A percentile compares a stretch with the other conserved stretches of the same genome.
These are phyloP conservation scores for Sitta carolinensis DNA, from an alignment of 2,797 vertebrate species.

Conservation along the genomic window DNA sequence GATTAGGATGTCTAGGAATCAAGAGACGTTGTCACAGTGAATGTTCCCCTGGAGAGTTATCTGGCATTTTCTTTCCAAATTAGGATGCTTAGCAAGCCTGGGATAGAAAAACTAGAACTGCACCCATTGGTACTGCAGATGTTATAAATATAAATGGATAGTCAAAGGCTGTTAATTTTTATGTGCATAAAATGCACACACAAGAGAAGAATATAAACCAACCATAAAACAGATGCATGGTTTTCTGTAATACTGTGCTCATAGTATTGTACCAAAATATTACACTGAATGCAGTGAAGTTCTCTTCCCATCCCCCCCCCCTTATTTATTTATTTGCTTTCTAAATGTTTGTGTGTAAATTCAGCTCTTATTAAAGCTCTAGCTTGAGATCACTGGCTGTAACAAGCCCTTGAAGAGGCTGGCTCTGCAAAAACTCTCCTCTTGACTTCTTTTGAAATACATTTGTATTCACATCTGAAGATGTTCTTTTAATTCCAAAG, in stretches of 20 bases:
- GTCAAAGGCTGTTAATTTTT: constrained; percentile 66
- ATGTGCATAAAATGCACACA: constrained; percentile 49
- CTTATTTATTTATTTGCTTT: constrained; percentile 43
- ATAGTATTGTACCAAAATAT: neutral
- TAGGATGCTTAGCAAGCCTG: constrained; percentile 39
- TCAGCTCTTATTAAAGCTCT: constrained; percentile 36
- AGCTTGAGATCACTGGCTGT: neutral
- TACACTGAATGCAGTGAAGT: neutral
- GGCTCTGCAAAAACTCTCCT: constrained; percentile 14
- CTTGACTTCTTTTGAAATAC: neutral
- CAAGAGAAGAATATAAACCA: constrained; percentile 47
- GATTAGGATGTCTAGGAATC: constrained; percentile 32
- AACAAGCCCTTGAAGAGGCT: constrained; percentile 8
- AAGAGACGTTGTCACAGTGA: neutral
- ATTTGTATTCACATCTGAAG: constrained; percentile 26
- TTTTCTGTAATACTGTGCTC: constrained; percentile 8
- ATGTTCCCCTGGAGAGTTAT: constrained; percentile 11
- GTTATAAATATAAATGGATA: constrained; percentile 65
- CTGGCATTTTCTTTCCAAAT: constrained; percentile 52
- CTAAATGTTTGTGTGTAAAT: constrained; percentile 39
- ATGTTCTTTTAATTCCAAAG: neutral
- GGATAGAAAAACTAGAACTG: constrained; percentile 23
- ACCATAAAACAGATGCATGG: constrained; percentile 45
- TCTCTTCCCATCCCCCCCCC: neutral
- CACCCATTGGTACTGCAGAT: constrained; percentile 53